These are phyloP conservation scores for Chaetorhynchus papuensis DNA, from an alignment of 2,113 vertebrate species.

Conservation along the genomic window DNA sequence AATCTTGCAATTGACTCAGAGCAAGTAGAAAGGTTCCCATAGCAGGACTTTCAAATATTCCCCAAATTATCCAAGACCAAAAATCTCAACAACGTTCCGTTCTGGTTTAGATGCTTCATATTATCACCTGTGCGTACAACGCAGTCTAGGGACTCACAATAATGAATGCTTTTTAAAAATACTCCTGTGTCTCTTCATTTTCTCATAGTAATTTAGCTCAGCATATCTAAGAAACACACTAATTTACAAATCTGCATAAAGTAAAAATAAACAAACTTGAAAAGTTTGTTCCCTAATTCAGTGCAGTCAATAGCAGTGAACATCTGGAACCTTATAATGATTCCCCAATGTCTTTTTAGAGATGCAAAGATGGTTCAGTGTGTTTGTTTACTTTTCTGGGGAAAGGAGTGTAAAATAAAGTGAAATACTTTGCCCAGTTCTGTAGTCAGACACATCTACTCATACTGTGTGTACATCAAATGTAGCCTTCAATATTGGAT, in stretches of 20 bases:
- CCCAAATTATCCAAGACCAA: neutral
- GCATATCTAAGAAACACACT: neutral
- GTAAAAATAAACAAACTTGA: neutral
- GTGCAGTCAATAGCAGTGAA: neutral
- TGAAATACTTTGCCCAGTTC: neutral
- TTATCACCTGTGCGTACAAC: neutral
- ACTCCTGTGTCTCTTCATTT: neutral
- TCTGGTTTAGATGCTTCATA: neutral
- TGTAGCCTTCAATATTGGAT: neutral
- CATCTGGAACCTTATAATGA: neutral
- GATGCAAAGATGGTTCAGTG: neutral
- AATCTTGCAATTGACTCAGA: neutral
- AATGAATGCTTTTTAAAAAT: neutral
- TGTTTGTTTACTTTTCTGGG: neutral
- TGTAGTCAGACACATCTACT: neutral
- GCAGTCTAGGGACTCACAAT: neutral
- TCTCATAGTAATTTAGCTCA: neutral
- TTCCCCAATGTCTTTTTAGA: neutral
- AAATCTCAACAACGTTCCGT: neutral
- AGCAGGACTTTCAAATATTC: neutral
- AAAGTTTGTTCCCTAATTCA: neutral
- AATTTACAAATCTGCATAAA: neutral
- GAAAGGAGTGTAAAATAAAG: neutral
- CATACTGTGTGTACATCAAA: neutral
- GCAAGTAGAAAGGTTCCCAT: neutral